Percentiles rank a stretch among this genome's conserved stretches.
phyloP scores from a whole-genome alignment of 2,113 vertebrate genomes.

The Lethenteron camtschaticum region DNA sequence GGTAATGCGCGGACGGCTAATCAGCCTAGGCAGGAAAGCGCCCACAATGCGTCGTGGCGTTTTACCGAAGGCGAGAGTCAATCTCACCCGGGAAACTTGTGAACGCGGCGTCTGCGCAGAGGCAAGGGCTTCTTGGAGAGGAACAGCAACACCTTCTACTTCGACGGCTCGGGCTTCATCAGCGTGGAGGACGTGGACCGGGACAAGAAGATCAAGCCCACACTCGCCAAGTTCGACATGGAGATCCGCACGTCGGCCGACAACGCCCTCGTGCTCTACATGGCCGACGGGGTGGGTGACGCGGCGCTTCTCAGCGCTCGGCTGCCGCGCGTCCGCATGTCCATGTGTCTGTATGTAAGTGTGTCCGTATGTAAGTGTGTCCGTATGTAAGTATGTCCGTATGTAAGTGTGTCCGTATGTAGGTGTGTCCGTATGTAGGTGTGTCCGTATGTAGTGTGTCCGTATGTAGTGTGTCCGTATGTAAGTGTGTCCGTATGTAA shows the following conservation, averaged over 20 bases:
- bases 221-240: constrained; percentile 31
- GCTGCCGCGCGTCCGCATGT: too few relatives aligned
- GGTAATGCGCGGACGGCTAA: background rate
- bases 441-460: too few relatives aligned
- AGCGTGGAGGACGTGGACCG: constrained; percentile 27
- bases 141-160: constrained; percentile 47
- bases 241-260: constrained; percentile 46
- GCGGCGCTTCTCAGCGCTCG: too few relatives aligned
- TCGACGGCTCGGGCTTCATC: constrained; percentile 59
- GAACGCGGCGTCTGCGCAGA: background rate
- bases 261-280: constrained; percentile 48
- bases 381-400: too few relatives aligned
- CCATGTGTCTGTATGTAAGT: too few relatives aligned
- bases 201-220: constrained; percentile 18
- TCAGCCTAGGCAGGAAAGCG: background rate
- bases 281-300: constrained; percentile 33
- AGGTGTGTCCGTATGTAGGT: too few relatives aligned
- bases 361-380: too few relatives aligned
- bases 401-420: too few relatives aligned
- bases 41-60: background rate
- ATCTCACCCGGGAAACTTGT: too few relatives aligned
- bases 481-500: too few relatives aligned
- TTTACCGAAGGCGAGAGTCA: too few relatives aligned
- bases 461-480: too few relatives aligned
- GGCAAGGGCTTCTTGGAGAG: constrained; percentile 24